Conservation (phyloP, 1,140 invertebrate genomes). For the Rhopalosiphum maidis region DNA sequence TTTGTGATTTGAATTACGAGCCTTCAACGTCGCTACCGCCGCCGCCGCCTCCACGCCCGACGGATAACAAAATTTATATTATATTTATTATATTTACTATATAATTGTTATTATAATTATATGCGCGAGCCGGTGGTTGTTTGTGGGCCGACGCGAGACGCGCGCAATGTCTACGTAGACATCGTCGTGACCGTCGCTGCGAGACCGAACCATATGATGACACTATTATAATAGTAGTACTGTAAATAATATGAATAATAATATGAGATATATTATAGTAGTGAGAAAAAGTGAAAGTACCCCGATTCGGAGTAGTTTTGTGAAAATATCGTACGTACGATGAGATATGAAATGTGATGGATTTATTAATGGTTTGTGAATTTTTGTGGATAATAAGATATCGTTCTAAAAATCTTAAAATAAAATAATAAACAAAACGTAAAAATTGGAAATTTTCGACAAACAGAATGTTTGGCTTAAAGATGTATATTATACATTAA, state of each 20-base stretch:
- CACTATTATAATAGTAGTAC: neutral
- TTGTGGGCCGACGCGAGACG: neutral
- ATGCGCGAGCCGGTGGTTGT: neutral
- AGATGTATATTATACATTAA: too few relatives aligned
- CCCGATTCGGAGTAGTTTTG: neutral
- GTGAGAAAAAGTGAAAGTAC: neutral
- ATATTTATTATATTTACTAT: neutral
- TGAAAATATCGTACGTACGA: neutral
- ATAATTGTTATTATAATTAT: neutral
- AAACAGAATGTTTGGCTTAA: too few relatives aligned
- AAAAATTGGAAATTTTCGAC: too few relatives aligned
- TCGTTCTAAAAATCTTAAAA: too few relatives aligned
- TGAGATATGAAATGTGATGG: neutral
- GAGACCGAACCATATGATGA: neutral
- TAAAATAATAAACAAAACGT: too few relatives aligned
- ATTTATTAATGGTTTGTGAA: too few relatives aligned
- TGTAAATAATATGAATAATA: neutral
- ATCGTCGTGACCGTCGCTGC: too few relatives aligned
- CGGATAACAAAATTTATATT: neutral
- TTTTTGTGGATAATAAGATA: neutral
- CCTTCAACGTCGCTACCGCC: neutral
- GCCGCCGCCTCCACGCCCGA: too few relatives aligned
- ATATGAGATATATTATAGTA: neutral
- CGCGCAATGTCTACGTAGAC: neutral
- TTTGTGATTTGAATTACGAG: constrained; percentile 48